Conservation (phyloP, 2,113 vertebrate species). For the Pseudorectes ferrugineus region DNA sequence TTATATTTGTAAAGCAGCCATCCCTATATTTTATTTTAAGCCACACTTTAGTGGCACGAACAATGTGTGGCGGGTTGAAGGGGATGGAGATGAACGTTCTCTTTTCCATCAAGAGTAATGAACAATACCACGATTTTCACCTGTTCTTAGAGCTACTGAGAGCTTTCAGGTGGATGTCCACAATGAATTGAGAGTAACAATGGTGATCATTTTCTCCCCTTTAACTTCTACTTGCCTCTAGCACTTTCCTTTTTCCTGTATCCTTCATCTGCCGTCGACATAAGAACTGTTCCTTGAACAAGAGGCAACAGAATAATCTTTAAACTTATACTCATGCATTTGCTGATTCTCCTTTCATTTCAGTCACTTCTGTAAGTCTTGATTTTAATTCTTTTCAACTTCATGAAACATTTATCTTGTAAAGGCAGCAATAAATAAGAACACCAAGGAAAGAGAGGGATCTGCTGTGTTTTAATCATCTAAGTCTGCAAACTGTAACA, state of each 20-base stretch:
- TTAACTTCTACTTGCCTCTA: background rate
- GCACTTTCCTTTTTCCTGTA: background rate
- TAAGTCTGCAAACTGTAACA: background rate
- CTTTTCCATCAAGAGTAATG: background rate
- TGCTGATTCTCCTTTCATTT: background rate
- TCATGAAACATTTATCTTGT: background rate
- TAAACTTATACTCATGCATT: background rate
- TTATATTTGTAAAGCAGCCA: background rate
- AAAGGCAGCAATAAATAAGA: background rate
- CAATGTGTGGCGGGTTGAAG: background rate
- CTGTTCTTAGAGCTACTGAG: background rate
- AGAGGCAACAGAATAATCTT: background rate
- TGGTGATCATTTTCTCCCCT: background rate
- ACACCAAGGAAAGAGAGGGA: fast-evolving
- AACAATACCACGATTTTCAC: background rate
- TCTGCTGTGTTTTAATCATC: background rate
- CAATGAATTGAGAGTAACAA: background rate
- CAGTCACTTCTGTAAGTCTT: background rate
- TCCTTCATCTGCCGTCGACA: background rate
- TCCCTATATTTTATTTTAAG: background rate
- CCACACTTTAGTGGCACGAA: background rate
- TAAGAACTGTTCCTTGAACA: background rate
- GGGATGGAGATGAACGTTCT: background rate
- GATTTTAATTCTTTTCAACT: background rate
- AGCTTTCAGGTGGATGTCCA: background rate